A percentile compares a stretch with the other conserved stretches of the same genome.
phyloP scores from a whole-genome alignment of 2,888 invertebrate species.

The Eudasyphora cyanicolor region DNA sequence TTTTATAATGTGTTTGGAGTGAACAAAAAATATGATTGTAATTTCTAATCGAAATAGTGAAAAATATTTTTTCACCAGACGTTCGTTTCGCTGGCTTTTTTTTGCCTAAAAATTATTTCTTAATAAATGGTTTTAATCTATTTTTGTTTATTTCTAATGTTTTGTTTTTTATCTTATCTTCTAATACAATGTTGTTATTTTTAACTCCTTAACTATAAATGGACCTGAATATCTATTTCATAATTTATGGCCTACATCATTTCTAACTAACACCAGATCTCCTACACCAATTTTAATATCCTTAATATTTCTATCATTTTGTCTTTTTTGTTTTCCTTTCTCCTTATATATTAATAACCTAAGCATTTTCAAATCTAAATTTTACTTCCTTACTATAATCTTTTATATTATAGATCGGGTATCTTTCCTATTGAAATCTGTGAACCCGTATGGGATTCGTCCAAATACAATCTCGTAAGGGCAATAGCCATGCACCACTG shows the following conservation, averaged over 20 bases:
- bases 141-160: no score
- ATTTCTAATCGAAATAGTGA: no score
- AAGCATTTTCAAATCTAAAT: slow-evolving; percentile 26
- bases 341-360: slow-evolving; percentile 15
- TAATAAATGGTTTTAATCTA: no score
- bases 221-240: slow-evolving; percentile 8
- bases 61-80: no score
- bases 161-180: no score
- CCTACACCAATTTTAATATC: not conserved
- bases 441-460: not conserved
- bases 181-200: no score
- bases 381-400: slow-evolving; percentile 32
- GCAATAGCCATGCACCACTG: slow-evolving; percentile 29
- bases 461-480: slow-evolving; percentile 44
- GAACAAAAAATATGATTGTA: no score
- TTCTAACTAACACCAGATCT: slow-evolving; percentile 26
- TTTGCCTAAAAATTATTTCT: no score
- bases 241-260: slow-evolving; percentile 49
- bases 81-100: no score
- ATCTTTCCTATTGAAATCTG: not conserved
- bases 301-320: not conserved
- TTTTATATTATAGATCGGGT: slow-evolving; percentile 40
- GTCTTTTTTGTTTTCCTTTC: slow-evolving; percentile 1
- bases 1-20: no score
- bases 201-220: slow-evolving; percentile 7